Base-by-base conservation (phyloP, 2,113 vertebrate genomes). In the Stercorarius parasiticus region DNA sequence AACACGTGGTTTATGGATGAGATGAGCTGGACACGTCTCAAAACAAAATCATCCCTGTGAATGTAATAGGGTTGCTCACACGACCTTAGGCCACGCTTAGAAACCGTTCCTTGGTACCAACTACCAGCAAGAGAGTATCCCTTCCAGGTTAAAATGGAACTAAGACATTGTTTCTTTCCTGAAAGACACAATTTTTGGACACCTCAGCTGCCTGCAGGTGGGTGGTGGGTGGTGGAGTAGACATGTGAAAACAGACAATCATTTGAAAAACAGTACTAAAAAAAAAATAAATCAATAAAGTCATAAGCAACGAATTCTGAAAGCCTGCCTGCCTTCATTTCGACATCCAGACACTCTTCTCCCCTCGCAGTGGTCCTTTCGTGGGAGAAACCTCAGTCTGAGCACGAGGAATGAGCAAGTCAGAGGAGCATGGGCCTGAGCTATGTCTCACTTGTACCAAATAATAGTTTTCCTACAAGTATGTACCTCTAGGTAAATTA, bases 191-290 rank as follows among this genome's bases (percentile, higher is more conserved):
- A 6, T 3, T 71, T 62, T 15, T 22, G 61, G 50, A 10, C 16
- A 21, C 6, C 26, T n/a, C 12, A 21, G 58, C 50, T 59, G 53
- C 66, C 53, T 27, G 9, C 15, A 79, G 70, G 34, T 5, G 0
- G 0, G 42, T 42, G 42, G 47, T 12, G 20, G 21, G 20, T 21
- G 47, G 47, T 22, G 45, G 45, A 43, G 9, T 6, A 43, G 45
- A 8, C 9, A 13, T 1, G 1, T 3, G 27, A 21, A 38, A 40
- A 20, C 62, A 80, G 43, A 26, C 4, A 45, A 3, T 3, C 6
- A 6, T 16, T 38, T 53, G 71, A n/a, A 30, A 56, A 61, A 34
- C 1, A 23, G 1, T 10, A 52, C 15, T 32, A 1, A 42, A 38
- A 34, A 36, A 50, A 29, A 4, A 30, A n/a, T n/a, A 7, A 11